Evolutionary conservation across 1,140 invertebrate genomes (phyloP).

Genomic region (Atta texana): DNA sequence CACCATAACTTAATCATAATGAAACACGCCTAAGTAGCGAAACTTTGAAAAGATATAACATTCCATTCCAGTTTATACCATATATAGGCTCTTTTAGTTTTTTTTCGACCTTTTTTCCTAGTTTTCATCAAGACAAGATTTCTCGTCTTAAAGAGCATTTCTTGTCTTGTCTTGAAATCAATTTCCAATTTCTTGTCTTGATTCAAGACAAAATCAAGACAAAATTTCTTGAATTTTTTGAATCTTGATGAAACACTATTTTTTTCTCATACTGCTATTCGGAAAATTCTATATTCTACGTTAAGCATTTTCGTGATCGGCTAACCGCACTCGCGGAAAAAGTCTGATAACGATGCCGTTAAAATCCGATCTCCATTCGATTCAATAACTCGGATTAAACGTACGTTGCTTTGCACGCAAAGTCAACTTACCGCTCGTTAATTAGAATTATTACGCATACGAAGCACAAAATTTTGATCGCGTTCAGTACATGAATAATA

Average conservation of each 20-base stretch:
- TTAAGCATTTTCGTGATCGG: slow-evolving; percentile 50
- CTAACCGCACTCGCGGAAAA: slow-evolving; percentile 44
- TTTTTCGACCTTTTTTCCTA: neutral
- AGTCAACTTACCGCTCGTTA: slow-evolving; percentile 45
- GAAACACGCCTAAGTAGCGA: slow-evolving; percentile 13
- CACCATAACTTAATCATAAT: slow-evolving; percentile 41
- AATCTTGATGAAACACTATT: no score
- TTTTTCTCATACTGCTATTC: neutral
- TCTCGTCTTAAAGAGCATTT: no score
- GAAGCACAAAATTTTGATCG: slow-evolving; percentile 38
- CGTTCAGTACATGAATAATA: slow-evolving; percentile 7
- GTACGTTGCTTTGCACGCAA: slow-evolving; percentile 27
- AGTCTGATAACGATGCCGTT: slow-evolving; percentile 52
- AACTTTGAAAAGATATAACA: slow-evolving; percentile 6
- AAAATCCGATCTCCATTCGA: slow-evolving; percentile 39
- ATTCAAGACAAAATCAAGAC: no score
- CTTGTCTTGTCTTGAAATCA: no score
- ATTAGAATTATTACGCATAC: slow-evolving; percentile 45
- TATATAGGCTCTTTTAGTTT: slow-evolving; percentile 35
- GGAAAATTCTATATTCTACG: slow-evolving; percentile 56
- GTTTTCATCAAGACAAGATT: no score
- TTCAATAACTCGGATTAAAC: slow-evolving; percentile 58
- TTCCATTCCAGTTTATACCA: slow-evolving; percentile 60
- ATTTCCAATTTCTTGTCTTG: no score
- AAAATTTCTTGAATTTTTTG: no score